Conservation (phyloP, 2,113 vertebrate genomes). For the Tetrao urogallus region DNA sequence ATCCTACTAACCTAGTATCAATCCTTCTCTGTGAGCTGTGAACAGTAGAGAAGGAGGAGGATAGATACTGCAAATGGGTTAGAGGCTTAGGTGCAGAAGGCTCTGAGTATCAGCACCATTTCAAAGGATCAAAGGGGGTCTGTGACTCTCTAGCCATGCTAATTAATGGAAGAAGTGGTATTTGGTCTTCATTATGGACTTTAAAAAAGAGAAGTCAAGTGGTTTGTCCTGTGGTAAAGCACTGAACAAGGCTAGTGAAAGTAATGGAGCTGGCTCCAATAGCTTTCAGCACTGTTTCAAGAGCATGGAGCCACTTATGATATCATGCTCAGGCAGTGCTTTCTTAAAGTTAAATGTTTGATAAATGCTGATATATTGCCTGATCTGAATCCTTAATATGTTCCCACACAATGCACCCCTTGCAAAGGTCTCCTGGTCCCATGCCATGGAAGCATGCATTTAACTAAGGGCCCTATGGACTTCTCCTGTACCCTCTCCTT, state of each 20-base stretch:
- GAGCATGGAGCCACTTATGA: constrained; percentile 44
- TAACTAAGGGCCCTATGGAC: background rate
- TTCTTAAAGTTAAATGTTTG: constrained; percentile 44
- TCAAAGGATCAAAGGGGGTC: constrained; percentile 66
- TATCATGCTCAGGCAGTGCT: constrained; percentile 32
- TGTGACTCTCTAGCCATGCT: constrained; percentile 37
- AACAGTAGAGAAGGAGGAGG: constrained; percentile 4
- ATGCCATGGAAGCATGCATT: background rate
- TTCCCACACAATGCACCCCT: background rate
- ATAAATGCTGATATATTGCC: constrained; percentile 1
- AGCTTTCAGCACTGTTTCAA: constrained; percentile 41
- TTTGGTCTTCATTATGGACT: constrained; percentile 60
- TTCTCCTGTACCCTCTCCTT: background rate
- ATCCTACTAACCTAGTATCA: constrained; percentile 57
- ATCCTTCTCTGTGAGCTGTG: constrained; percentile 18
- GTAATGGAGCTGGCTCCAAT: background rate
- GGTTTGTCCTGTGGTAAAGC: constrained; percentile 26
- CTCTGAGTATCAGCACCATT: constrained; percentile 48
- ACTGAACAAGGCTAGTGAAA: background rate
- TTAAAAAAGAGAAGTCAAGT: constrained; percentile 38
- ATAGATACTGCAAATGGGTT: constrained; percentile 23
- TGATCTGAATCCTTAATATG: background rate
- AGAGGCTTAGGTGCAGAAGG: constrained; percentile 42
- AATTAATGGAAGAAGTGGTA: constrained; percentile 58
- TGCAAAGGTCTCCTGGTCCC: background rate